Conservation (phyloP, 1,140 invertebrate genomes). For the Bombus sylvicola region DNA sequence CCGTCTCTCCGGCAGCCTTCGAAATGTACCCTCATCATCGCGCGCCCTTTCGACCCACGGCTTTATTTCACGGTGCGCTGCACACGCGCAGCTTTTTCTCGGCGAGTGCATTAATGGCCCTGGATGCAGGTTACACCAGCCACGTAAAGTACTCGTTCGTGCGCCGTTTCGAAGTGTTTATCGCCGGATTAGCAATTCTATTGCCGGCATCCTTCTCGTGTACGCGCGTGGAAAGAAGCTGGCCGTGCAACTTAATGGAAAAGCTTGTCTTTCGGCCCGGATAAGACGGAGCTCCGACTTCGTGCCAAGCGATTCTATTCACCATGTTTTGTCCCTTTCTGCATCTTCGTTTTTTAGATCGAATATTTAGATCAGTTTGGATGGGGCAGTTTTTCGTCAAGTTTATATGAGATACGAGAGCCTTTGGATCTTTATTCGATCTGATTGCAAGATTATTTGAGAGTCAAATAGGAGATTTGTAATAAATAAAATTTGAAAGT, state of each 20-base stretch:
- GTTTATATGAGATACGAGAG: neutral
- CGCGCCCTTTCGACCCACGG: slow-evolving; percentile 7
- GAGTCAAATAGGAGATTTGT: too few species aligned
- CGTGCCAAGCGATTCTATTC: neutral
- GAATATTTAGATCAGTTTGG: neutral
- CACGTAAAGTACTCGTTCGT: slow-evolving; percentile 35
- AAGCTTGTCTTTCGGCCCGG: slow-evolving; percentile 26
- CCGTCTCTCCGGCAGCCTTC: neutral
- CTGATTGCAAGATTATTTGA: neutral
- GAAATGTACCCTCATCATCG: slow-evolving; percentile 21
- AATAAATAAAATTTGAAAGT: too few species aligned
- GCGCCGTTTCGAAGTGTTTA: slow-evolving; percentile 68
- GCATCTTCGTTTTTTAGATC: too few species aligned
- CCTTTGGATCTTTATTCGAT: neutral
- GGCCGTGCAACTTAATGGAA: slow-evolving; percentile 36
- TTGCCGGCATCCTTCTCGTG: slow-evolving; percentile 62
- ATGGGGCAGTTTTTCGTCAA: neutral
- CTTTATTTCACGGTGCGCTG: slow-evolving; percentile 46
- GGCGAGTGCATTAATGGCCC: slow-evolving; percentile 44
- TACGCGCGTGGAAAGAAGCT: slow-evolving; percentile 15
- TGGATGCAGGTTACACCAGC: slow-evolving; percentile 45
- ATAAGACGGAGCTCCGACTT: neutral
- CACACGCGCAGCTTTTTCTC: slow-evolving; percentile 41
- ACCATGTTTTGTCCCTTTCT: neutral
- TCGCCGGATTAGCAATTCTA: slow-evolving; percentile 77